Percentiles rank a stretch among this genome's conserved stretches.
Evolutionary conservation across 2,113 vertebrate species (phyloP).

Genomic region (Osmerus eperlanus): DNA sequence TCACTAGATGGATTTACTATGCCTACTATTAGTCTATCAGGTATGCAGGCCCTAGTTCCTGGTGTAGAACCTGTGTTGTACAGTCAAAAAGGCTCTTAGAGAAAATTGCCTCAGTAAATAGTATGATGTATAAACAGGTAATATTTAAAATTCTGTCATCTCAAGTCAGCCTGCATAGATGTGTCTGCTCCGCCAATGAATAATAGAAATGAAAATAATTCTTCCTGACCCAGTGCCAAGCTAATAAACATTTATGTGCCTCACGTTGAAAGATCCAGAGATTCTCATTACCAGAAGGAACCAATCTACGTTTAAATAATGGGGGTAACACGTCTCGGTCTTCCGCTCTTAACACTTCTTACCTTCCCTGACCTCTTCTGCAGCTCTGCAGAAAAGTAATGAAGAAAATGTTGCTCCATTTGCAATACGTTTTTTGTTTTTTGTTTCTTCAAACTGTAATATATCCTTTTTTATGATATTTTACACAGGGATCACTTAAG

Average conservation of each 20-base stretch:
- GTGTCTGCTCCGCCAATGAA: constrained; percentile 54
- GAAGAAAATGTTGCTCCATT: background rate
- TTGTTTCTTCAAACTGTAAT: too few relatives aligned
- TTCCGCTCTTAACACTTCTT: constrained; percentile 26
- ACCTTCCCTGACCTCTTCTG: constrained; percentile 30
- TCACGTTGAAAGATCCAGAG: constrained; percentile 45
- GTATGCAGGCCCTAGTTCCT: constrained; percentile 28
- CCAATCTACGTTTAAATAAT: constrained; percentile 56
- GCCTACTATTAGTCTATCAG: constrained; percentile 51
- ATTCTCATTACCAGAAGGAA: constrained; percentile 52
- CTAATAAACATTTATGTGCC: constrained; percentile 55
- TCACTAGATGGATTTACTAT: too few relatives aligned
- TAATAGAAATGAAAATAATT: constrained; percentile 67
- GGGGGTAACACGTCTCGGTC: constrained; percentile 31
- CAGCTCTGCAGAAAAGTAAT: constrained; percentile 9
- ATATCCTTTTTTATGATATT: too few relatives aligned
- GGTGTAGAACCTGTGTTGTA: constrained; percentile 31
- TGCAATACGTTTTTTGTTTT: too few relatives aligned
- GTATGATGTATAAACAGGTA: constrained; percentile 44
- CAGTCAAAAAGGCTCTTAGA: constrained; percentile 34
- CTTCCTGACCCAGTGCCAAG: constrained; percentile 51
- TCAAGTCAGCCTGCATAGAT: constrained; percentile 56
- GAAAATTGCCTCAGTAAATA: constrained; percentile 61
- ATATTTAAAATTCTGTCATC: constrained; percentile 56
- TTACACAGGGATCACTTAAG: too few relatives aligned